Percentiles rank a stretch among this genome's conserved stretches.
Evolutionary conservation across 2,113 vertebrate species (phyloP).

Genomic region (Cranoglanis bouderius): DNA sequence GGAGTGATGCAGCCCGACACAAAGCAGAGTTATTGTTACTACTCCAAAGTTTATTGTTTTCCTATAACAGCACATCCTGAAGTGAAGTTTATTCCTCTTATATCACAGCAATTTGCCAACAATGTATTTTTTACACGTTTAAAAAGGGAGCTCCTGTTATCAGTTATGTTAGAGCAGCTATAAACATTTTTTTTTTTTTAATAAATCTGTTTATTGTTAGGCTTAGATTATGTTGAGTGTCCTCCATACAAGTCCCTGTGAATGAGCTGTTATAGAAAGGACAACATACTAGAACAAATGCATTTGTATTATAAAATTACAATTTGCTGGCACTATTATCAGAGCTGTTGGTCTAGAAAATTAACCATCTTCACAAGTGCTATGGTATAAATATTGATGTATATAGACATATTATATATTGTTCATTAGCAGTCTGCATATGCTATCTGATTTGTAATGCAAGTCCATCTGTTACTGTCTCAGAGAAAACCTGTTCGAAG

Average conservation of each 20-base stretch:
- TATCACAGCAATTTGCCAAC: neutral
- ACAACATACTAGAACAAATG: too few relatives aligned
- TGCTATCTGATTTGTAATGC: slow-evolving; percentile 20
- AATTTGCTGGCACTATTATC: neutral
- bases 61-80: neutral
- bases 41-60: neutral
- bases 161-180: neutral
- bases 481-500: slow-evolving; percentile 56
- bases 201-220: neutral
- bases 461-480: slow-evolving; percentile 25
- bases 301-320: neutral
- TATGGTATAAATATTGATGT: neutral
- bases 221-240: neutral
- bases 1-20: neutral
- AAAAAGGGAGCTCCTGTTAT: neutral
- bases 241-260: neutral
- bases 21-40: neutral
- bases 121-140: too few relatives aligned
- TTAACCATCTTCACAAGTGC: neutral
- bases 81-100: neutral
- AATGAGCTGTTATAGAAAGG: neutral
- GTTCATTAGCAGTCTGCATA: neutral
- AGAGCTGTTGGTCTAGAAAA: slow-evolving; percentile 7
- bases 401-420: neutral
- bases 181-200: neutral